Base-by-base conservation (phyloP, 2,888 invertebrate species). In the Hylaea fasciaria region DNA sequence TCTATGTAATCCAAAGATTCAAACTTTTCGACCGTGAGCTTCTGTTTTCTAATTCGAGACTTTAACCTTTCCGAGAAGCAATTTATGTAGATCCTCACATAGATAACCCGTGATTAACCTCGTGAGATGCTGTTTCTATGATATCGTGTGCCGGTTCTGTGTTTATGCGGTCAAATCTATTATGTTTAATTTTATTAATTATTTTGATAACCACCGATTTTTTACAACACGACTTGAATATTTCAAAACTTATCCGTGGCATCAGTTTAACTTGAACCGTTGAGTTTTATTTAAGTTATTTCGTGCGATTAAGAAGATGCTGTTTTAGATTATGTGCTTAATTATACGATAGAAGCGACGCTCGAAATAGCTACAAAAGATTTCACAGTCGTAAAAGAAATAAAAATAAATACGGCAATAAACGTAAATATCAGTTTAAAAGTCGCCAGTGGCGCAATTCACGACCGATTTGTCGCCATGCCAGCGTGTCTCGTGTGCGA, bases 131-230 rank as follows among this genome's bases (percentile, higher is more conserved):
- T 57, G 55, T 37, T 57, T 48, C 65, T 61, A 65, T 49, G 70
- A 68, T 68, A 70, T 64, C 65, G 17, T 11, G 49, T 47, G 56
- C 60, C 57, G 63, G 62, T 60, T 62, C 44, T 48, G 47, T 63
- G 51, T 63, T 60, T 55, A 66, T 62, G 50, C 43, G 55, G 50
- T 64, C 44, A 59, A 59, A 51, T 40, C 44, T 41, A 40, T 58
- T 55, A 63, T 51, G 51, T 50, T 70, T 66, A 68, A 68, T 68
- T 70, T 70, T 70, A 65, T 67, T 70, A 68, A 68, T 68, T 58
- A 64, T 58, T 61, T 68, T 68, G 48, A 68, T 66, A 32, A 65
- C 60, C 60, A 51, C 59, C 63, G 54, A 62, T 63, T 53, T 58
- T 63, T 66, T 61, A 62, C 56, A 52, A 48, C 60, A 43, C n/a